Conservation (phyloP, 2,113 vertebrate species). For the Xiphias gladius region DNA sequence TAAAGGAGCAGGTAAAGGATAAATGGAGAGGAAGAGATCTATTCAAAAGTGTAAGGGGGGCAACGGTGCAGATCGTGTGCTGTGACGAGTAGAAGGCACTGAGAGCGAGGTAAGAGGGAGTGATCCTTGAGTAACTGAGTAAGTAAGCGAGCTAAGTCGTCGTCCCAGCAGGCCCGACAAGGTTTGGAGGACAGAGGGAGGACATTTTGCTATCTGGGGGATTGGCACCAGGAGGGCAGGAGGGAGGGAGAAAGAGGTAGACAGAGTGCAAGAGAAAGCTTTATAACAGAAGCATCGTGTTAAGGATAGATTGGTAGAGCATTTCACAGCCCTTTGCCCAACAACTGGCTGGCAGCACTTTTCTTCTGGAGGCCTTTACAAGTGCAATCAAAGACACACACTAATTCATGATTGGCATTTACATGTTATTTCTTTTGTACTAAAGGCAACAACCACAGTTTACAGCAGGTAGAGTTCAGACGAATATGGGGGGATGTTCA, state of each 20-base stretch:
- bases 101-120: conserved; percentile 54
- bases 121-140: conserved; percentile 68
- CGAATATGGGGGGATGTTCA: background rate
- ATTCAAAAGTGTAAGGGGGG: conserved; percentile 56
- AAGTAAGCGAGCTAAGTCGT: conserved; percentile 55
- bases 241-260: background rate
- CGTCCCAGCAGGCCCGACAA: conserved; percentile 57
- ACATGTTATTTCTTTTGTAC: conserved; percentile 33
- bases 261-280: conserved; percentile 28
- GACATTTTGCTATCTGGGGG: conserved; percentile 62
- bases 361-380: conserved; percentile 56
- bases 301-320: conserved; percentile 43
- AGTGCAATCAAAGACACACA: conserved; percentile 40
- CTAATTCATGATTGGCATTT: conserved; percentile 57
- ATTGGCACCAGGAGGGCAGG: conserved; percentile 35
- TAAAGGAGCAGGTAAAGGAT: conserved; percentile 63
- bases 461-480: conserved; percentile 1
- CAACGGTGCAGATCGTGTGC: conserved; percentile 64
- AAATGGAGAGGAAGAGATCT: conserved; percentile 72
- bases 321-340: conserved; percentile 25
- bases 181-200: conserved; percentile 73
- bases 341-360: conserved; percentile 43
- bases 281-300: conserved; percentile 55
- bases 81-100: conserved; percentile 40
- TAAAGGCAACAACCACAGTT: conserved; percentile 4